Evolutionary conservation across 2,113 vertebrate species (phyloP).

Genomic region (Leucopternis melanops): DNA sequence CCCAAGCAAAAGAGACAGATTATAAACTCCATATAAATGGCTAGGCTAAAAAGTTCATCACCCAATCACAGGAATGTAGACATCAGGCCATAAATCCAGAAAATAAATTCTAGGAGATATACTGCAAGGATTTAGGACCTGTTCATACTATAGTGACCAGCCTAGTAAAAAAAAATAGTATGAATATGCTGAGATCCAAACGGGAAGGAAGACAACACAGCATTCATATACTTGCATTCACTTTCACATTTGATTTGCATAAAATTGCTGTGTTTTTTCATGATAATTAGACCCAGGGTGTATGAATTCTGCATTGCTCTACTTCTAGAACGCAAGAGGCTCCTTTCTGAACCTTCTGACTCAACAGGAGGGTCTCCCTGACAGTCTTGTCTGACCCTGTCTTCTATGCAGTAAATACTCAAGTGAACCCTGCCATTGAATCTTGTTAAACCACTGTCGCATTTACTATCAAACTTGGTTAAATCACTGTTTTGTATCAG

Average conservation of each 20-base stretch:
- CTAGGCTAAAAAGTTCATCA: background rate
- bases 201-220: background rate
- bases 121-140: background rate
- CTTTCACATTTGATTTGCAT: background rate
- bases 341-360: no score
- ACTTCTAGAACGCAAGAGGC: no score
- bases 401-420: no score
- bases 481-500: no score
- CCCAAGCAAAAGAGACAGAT: background rate
- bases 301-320: background rate
- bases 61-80: background rate
- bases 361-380: no score
- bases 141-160: background rate
- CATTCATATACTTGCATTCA: background rate
- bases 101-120: background rate
- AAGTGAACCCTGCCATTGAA: no score
- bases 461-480: no score
- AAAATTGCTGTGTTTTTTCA: background rate
- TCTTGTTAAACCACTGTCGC: no score
- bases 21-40: background rate
- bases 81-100: background rate
- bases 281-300: background rate
- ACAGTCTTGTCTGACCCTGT: no score
- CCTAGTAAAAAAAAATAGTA: background rate
- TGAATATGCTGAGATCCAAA: background rate